A percentile compares a stretch with the other conserved stretches of the same genome.
phyloP scores from a whole-genome alignment of 35 echinoderm and acorn worm species.

The Chiridota heheva region DNA sequence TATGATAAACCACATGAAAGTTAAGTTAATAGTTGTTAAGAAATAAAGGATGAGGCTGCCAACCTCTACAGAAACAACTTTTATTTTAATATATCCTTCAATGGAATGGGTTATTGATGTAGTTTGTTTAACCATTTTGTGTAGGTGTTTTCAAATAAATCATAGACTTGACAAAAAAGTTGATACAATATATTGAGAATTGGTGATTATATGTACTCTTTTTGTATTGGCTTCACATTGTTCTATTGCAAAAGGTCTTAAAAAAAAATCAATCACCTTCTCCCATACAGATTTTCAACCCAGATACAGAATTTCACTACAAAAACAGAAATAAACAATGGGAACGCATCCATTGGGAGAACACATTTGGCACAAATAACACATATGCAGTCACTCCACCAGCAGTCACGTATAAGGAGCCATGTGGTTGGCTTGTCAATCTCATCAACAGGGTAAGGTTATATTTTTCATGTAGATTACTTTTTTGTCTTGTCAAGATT shows the following conservation, averaged over 20 bases:
- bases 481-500: background rate
- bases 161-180: too few relatives aligned
- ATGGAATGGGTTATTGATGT: too few relatives aligned
- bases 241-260: background rate
- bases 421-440: slow-evolving; percentile 96
- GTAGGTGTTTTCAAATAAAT: too few relatives aligned
- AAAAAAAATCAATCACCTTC: background rate
- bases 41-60: too few relatives aligned
- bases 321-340: slow-evolving; percentile 92
- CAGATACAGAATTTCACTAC: slow-evolving; percentile 93
- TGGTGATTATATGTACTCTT: background rate
- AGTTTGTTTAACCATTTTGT: too few relatives aligned
- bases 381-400: slow-evolving; percentile 85
- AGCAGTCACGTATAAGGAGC: slow-evolving; percentile 85
- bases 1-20: too few relatives aligned
- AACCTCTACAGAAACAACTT: too few relatives aligned
- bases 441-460: slow-evolving; percentile 85
- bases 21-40: too few relatives aligned
- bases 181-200: too few relatives aligned
- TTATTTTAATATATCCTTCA: too few relatives aligned
- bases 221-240: background rate
- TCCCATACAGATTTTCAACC: slow-evolving; percentile 63
- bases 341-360: slow-evolving; percentile 83
- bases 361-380: slow-evolving; percentile 74
- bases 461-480: background rate